Evolutionary conservation across 92 coral and sea anemone genomes (phyloP).

Genomic region (Zoanthus solanderi): DNA sequence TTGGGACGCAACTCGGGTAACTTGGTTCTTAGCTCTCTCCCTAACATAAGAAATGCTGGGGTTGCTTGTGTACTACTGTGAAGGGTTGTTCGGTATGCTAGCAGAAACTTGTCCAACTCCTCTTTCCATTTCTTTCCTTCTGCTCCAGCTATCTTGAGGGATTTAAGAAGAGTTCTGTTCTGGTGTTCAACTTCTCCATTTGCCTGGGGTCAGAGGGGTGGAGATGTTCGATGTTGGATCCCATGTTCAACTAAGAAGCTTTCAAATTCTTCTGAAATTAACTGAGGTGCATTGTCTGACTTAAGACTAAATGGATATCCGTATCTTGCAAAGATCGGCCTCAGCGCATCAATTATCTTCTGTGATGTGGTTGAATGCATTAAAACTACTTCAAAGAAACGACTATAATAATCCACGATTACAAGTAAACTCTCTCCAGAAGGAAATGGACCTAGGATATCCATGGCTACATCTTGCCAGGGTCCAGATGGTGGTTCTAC

Average conservation of each 20-base stretch:
- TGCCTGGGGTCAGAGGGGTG: constrained; percentile 51
- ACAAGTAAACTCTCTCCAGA: constrained; percentile 57
- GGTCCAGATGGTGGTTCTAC: constrained; percentile 24
- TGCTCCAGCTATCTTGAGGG: constrained; percentile 49
- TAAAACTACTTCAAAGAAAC: constrained; percentile 54
- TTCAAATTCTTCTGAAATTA: constrained; percentile 33
- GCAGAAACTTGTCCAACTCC: constrained; percentile 50
- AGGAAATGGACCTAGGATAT: constrained; percentile 62
- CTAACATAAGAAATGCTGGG: constrained; percentile 61
- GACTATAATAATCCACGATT: constrained; percentile 69
- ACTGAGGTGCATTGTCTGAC: constrained; percentile 28
- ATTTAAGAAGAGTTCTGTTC: constrained; percentile 47
- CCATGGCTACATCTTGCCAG: constrained; percentile 58
- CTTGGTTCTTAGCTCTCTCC: constrained; percentile 59
- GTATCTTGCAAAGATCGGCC: constrained; percentile 44
- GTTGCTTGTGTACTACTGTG: constrained; percentile 54
- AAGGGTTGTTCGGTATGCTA: constrained; percentile 60
- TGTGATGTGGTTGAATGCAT: constrained; percentile 60
- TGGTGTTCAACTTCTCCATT: constrained; percentile 46
- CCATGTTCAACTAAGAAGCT: constrained; percentile 40
- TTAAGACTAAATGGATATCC: constrained; percentile 56
- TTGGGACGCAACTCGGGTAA: constrained; percentile 54
- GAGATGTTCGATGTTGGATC: constrained; percentile 47
- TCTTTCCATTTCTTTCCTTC: constrained; percentile 59
- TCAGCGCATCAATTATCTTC: constrained; percentile 41